These are phyloP conservation scores for Embiotoca jacksoni DNA, from an alignment of 2,113 vertebrate genomes.

Conservation along the genomic window DNA sequence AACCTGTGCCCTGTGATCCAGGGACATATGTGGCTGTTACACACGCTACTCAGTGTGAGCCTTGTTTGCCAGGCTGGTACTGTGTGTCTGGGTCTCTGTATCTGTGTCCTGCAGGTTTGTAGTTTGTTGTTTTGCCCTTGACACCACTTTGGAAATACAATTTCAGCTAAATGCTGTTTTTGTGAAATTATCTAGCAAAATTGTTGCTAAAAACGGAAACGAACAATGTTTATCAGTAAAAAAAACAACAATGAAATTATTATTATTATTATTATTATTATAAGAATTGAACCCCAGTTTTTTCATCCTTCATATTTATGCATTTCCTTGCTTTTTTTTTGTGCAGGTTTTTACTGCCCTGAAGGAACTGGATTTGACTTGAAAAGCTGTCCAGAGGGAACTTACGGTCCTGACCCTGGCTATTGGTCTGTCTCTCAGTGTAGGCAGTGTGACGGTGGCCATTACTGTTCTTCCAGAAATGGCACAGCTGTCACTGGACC, in stretches of 20 bases:
- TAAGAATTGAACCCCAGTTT: background rate
- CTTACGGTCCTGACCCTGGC: conserved; percentile 82
- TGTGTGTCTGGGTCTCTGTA: conserved; percentile 84
- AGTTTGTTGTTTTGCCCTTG: background rate
- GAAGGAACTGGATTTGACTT: conserved; percentile 83
- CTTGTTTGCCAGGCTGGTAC: conserved; percentile 87
- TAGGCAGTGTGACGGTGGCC: conserved; percentile 85
- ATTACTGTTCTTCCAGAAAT: conserved; percentile 85
- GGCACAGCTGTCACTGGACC: conserved; percentile 84
- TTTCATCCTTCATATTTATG: background rate
- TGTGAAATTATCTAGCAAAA: background rate
- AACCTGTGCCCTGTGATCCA: conserved; percentile 80
- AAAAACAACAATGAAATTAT: background rate
- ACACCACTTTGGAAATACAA: background rate
- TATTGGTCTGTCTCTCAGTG: conserved; percentile 81
- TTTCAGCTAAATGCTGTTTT: background rate
- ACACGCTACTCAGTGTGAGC: conserved; percentile 81
- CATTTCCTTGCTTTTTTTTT: conserved; percentile 23
- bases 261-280: no score
- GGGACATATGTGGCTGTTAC: conserved; percentile 84
- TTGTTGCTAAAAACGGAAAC: background rate
- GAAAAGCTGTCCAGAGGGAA: conserved; percentile 86
- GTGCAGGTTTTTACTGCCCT: conserved; percentile 89
- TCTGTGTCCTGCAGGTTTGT: conserved; percentile 89
- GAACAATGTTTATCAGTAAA: background rate